Evolutionary conservation across 2,888 invertebrate species (phyloP), one percentile per base, ranked within the genome.

Genomic region (Coenonympha arcania): DNA sequence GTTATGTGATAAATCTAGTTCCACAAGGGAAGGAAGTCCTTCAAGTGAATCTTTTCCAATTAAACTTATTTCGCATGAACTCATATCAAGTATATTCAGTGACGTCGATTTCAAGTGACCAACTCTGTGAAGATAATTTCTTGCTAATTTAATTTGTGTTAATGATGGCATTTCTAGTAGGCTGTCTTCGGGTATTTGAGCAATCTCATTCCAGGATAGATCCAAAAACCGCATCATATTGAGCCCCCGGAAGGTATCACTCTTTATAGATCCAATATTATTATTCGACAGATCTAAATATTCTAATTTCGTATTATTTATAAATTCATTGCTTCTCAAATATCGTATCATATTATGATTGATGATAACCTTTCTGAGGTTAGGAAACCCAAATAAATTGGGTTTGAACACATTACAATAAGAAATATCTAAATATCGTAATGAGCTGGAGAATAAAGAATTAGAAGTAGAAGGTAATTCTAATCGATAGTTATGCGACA

Each of bases 121-220:
- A 22, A 92, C 76, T 57, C 77, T 81, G 40, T 83, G 88, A 1
- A 92, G 70, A 61, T 90, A 90, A 67, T 92, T 92, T 60, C 90
- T 84, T 3, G 92, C 90, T 28, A 93, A 65, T 66, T 90, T 90
- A 9, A 93, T 69, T 41, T 85, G 78, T 4, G 84, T 85, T 20
- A 94, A 69, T 1, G 88, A 83, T 11, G 88, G 85, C 71, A 90
- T 92, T 57, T 89, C 84, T 26, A 82, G 70, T 58, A 93, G 88
- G 2, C 88, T 80, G 37, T 89, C 84, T 55, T 88, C 85, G 48
- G 90, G 88, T 56, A 93, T 67, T 4, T 71, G 66, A 0, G 88
- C 87, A 47, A 93, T 87, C 69, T 89, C 89, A 70, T 93, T 93
- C 71, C 87, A 89, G 0, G 93, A 93, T 55, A 93, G 72, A 71